These are phyloP conservation scores for Poecile montanus DNA, from an alignment of 2,797 vertebrate species.

Conservation along the genomic window DNA sequence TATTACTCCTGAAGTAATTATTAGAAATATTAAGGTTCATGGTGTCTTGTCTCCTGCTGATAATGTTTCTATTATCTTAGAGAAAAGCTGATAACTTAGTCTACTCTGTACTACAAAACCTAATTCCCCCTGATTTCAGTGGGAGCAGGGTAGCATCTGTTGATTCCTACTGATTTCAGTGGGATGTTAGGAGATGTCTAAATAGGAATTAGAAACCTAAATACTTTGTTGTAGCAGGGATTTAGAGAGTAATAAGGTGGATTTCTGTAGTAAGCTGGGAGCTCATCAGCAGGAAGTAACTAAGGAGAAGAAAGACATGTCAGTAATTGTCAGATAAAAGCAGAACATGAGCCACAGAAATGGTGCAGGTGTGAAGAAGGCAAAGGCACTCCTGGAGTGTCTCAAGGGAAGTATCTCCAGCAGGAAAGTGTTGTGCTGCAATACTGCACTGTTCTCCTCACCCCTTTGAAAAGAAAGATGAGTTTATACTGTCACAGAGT, in stretches of 20 bases:
- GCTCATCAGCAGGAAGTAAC: conserved; percentile 5
- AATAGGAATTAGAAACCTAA: conserved; percentile 41
- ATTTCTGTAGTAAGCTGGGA: conserved; percentile 31
- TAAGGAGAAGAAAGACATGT: background rate
- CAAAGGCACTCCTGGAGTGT: background rate
- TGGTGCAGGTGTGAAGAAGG: background rate
- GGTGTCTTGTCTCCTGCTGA: background rate
- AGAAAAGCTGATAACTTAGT: background rate
- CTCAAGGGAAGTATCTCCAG: background rate
- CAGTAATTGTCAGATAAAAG: background rate
- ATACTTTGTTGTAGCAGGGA: conserved; percentile 9
- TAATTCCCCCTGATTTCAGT: background rate
- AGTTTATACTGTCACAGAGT: background rate
- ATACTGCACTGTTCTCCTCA: background rate
- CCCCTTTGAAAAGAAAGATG: background rate
- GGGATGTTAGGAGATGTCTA: background rate
- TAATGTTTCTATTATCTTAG: background rate
- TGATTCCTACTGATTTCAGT: conserved; percentile 16
- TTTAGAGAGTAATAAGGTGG: conserved; percentile 5
- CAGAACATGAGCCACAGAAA: background rate
- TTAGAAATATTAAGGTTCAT: background rate
- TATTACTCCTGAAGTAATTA: background rate
- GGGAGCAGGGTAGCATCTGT: background rate
- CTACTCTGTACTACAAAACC: background rate
- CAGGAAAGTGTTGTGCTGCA: background rate